phyloP scores from a whole-genome alignment of 2,113 vertebrate genomes.

The Psephotus haematonotus region DNA sequence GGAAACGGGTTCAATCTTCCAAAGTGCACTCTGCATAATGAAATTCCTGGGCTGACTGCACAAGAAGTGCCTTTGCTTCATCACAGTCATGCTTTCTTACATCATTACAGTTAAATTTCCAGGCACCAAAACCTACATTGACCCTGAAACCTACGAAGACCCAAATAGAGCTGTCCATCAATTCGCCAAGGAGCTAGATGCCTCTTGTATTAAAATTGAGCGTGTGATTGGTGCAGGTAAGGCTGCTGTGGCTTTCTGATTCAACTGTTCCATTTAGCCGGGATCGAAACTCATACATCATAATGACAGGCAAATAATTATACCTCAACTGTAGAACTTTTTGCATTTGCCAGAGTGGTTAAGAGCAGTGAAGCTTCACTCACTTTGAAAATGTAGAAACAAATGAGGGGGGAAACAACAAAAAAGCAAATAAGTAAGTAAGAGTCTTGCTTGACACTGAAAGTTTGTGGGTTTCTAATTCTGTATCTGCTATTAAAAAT shows the following conservation, averaged over 20 bases:
- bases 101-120: conserved; percentile 99
- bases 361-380: conserved; percentile 64
- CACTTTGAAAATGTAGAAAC: conserved; percentile 53
- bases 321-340: conserved; percentile 75
- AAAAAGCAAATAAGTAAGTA: conserved; percentile 1
- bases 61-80: conserved; percentile 87
- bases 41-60: conserved; percentile 80
- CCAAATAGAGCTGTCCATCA: conserved; percentile 99
- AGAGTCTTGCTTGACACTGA: conserved; percentile 30
- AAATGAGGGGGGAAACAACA: background rate
- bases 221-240: conserved; percentile 98
- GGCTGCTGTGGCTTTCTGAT: conserved; percentile 75
- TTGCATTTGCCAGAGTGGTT: conserved; percentile 65
- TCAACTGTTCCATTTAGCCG: conserved; percentile 78
- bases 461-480: conserved; percentile 31
- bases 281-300: conserved; percentile 84
- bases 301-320: conserved; percentile 90
- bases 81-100: conserved; percentile 97
- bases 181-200: conserved; percentile 99
- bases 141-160: conserved; percentile 99
- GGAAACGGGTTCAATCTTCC: conserved; percentile 73
- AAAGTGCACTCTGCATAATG: conserved; percentile 78
- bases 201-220: conserved; percentile 99
- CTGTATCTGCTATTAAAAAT: conserved; percentile 13
- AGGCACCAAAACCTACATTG: conserved; percentile 99